Evolutionary conservation across 2,797 vertebrate species (phyloP).

Genomic region (Lagodon rhomboides): DNA sequence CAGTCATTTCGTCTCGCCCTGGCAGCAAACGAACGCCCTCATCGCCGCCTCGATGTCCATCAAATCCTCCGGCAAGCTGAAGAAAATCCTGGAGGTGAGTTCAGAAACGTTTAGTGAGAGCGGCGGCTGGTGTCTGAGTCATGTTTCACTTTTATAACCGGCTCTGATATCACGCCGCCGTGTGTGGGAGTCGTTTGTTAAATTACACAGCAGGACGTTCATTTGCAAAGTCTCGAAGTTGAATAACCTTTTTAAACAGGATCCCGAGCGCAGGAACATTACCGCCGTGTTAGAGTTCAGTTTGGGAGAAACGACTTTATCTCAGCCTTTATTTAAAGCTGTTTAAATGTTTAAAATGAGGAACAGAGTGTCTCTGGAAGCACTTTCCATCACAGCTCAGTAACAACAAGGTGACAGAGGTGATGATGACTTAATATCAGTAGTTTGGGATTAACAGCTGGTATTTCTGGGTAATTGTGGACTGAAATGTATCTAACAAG

Average conservation of each 20-base stretch:
- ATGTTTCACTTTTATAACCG: neutral
- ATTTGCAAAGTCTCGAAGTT: neutral
- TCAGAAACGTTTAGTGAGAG: too few species aligned
- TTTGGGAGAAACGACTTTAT: neutral
- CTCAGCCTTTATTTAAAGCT: neutral
- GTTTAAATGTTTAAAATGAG: too few species aligned
- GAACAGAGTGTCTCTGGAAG: too few species aligned
- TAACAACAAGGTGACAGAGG: too few species aligned
- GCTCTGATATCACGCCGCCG: too few species aligned
- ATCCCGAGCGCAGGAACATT: neutral
- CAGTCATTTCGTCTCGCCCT: neutral
- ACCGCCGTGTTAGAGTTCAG: neutral
- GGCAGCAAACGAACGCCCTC: conserved; percentile 93
- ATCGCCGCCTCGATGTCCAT: conserved; percentile 95
- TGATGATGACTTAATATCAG: too few species aligned
- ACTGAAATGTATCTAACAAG: too few species aligned
- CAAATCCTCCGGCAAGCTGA: conserved; percentile 93
- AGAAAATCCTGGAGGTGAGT: conserved; percentile 94
- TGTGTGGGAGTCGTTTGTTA: neutral
- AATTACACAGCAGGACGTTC: neutral
- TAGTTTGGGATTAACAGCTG: too few species aligned
- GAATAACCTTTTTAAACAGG: neutral
- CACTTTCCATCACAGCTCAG: too few species aligned
- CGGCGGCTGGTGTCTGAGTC: neutral
- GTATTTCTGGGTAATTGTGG: too few species aligned